Base-by-base conservation (phyloP, 2,888 invertebrate species). In the Dinocampus coccinellae region DNA sequence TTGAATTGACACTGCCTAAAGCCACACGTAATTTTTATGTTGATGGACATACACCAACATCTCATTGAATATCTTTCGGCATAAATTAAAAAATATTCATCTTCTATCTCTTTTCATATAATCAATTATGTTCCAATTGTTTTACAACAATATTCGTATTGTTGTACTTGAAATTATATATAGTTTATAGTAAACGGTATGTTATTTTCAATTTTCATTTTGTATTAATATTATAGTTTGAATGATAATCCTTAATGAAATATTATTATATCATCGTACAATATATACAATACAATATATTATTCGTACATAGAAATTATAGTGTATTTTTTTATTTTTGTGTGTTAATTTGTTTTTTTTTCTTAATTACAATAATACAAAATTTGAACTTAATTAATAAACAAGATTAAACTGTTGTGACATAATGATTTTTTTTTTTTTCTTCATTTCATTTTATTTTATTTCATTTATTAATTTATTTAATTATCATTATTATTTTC, bases 1-100 rank as follows among this genome's bases (percentile, higher is more conserved):
- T 98, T 71, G 93, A 93, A 85, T 84, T 98, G 33, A 89, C 91
- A 79, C 88, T 98, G 79, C 98, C 98, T 0, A 91, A 93, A 85
- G 96, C 95, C 60, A 98, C 98, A 1, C 91, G 97, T 75, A 98
- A 98, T 87, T 98, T 98, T 88, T 98, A 98, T 88, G 99, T 99
- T 1, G 99, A 99, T 86, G 99, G 98, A 16, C 98, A 99, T 85
- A 95, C 93, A 79, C 99, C 99, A 0, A 92, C 95, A 79, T 96
- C 98, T 1, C 99, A 99, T 89, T 99, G 89, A 86, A 71, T 13
- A 10, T 36, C 7, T 20, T 26, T n/a, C n/a, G n/a, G n/a, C n/a
- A 24, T 47, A 13, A 63, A 47, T 63, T 4, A n/a, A 11, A n/a
- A 2, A 33, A 10, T 52, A 22, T 42, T 22, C n/a, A n/a, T n/a